Evolutionary conservation across 2,888 invertebrate genomes (phyloP), one percentile per base, ranked within the genome.

Genomic region (Drosophila putrida): DNA sequence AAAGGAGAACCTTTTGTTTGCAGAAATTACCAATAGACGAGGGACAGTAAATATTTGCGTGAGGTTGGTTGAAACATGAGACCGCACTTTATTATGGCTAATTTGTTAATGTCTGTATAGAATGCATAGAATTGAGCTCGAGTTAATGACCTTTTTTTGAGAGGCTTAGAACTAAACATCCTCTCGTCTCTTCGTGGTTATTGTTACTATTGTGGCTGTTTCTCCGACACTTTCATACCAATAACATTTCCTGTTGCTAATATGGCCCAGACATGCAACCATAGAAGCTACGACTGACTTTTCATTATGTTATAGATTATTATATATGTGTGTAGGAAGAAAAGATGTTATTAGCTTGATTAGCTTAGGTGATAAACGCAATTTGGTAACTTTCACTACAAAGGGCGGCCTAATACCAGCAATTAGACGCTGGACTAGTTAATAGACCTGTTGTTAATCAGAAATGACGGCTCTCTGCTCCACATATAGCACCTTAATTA

Each of bases 231-330:
- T 88, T 85, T 82, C 70, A 63, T 72, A 62, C 50, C 60, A 47
- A 60, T 57, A 61, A 66, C 75, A 82, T 80, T 86, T 88, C 82
- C 82, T 82, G 71, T 73, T 54, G 43, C 67, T 82, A 85, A 82
- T 82, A 44, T 57, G n/a, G 38, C 53, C 4, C 33, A 51, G 55
- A 85, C 82, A 82, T 88, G 82, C 88, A 73, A 88, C 60, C 36
- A 35, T 25, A 44, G 25, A 5, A 43, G 9, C 25, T 36, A 55
- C 57, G 35, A 20, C 38, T 54, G 68, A 54, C 68, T 86, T 74
- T 71, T 71, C 70, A 77, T 72, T 69, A 55, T 68, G 38, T 28
- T 28, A 38, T 53, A 31, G 5, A 35, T 1, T 6, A 6, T 4
- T 36, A 35, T 31, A 47, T 13, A 47, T 51, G 38, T 27, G 38